Base-by-base conservation (phyloP, 2,113 vertebrate genomes). In the Octodon degus region DNA sequence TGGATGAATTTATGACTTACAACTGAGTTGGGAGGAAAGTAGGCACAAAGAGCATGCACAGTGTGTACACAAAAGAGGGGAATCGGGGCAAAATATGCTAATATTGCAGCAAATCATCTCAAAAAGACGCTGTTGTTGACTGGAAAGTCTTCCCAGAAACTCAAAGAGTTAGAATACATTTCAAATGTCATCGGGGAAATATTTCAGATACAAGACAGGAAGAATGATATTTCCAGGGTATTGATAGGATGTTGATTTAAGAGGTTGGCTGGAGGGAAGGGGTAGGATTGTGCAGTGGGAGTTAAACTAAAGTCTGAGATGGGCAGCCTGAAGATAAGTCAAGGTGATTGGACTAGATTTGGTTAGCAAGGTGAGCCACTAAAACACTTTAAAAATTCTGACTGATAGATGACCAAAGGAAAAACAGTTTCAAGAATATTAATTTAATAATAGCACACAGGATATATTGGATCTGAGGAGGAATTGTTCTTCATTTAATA, bases 401-500 rank as follows among this genome's bases (percentile, higher is more conserved):
- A 76, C 32, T 86, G 65, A 50, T 37, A 81, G 47, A 43, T 47
- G 17, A 82, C 53, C 32, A 32, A 74, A 67, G 90, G 86, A 47
- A 81, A 77, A 70, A 60, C 14, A 63, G 8, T 60, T 68, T 76
- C 67, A 76, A 74, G 27, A 25, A 17, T 58, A 79, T 50, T 84
- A 79, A 88, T 87, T 77, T 90, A 62, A 30, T 40, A 63, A 65
- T 70, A 47, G 20, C 1, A 47, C 86, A 19, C 3, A 63, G 27
- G 40, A 81, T 27, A 55, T 20, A 30, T 24, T 30, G 62, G 86
- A 79, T 22, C 30, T 47, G 5, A 77, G 30, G 40, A 68, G 32
- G 10, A 53, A 32, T 17, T 83, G 86, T 55, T 86, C 27, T 83
- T 91, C 68, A 70, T 90, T 94, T 77, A 82, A 87, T 72, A 55